These are phyloP conservation scores for Gambusia yucatana DNA, from an alignment of 2,797 vertebrate species.

Conservation along the genomic window DNA sequence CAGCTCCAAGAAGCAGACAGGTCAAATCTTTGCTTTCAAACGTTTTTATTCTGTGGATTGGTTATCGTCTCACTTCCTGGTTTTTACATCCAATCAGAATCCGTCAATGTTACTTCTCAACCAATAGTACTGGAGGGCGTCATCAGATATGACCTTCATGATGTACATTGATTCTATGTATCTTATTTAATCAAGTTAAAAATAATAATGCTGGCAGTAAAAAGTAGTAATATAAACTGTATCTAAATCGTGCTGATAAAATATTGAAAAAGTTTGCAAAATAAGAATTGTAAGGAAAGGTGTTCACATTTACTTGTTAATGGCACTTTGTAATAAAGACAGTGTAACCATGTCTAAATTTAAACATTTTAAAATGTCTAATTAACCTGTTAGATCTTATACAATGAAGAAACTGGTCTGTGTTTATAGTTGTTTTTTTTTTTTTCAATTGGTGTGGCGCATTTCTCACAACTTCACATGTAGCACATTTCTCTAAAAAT, in stretches of 20 bases:
- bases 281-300: not conserved
- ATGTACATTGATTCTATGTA: slow-evolving; percentile 11
- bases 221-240: not conserved
- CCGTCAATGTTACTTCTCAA: not conserved
- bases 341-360: not conserved
- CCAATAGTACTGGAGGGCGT: slow-evolving; percentile 69
- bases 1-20: not conserved
- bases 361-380: not conserved
- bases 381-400: not conserved
- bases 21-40: slow-evolving; percentile 18
- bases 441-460: not conserved
- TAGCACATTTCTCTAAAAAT: not conserved
- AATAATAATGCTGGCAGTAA: not conserved
- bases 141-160: slow-evolving; percentile 58
- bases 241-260: not conserved
- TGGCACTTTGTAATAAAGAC: not conserved
- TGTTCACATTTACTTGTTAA: not conserved
- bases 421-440: not conserved
- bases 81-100: slow-evolving; percentile 59
- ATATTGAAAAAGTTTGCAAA: not conserved
- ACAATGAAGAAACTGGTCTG: not conserved
- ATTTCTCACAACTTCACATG: not conserved
- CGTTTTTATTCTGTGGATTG: slow-evolving; percentile 53
- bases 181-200: not conserved
- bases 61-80: slow-evolving; percentile 50